Percentiles rank a stretch among this genome's conserved stretches.
Conservation (phyloP, 2,113 vertebrate species). For the Saguinus imperator region DNA sequence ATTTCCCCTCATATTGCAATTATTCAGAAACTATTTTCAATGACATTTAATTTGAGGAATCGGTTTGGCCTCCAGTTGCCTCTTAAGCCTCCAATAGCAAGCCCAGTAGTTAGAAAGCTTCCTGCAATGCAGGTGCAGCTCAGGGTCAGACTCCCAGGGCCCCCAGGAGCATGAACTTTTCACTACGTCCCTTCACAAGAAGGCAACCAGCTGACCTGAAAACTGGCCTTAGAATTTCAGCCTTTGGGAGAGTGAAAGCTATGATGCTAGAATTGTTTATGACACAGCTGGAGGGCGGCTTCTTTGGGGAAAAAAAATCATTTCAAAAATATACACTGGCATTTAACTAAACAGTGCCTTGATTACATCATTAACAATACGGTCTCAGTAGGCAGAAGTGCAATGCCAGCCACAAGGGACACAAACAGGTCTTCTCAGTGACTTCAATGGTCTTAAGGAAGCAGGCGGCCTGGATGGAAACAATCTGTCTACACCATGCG, state of each 20-base stretch:
- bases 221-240: neutral
- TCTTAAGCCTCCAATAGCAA: accelerated
- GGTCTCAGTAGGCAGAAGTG: too few relatives aligned
- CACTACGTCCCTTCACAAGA: neutral
- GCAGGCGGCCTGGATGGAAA: neutral
- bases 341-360: neutral
- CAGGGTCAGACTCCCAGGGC: too few relatives aligned
- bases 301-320: neutral
- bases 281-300: neutral
- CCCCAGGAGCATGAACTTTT: neutral
- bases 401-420: too few relatives aligned
- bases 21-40: neutral
- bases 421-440: neutral
- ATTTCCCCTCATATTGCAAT: neutral
- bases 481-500: neutral
- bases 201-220: accelerated
- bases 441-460: neutral
- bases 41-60: neutral
- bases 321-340: neutral
- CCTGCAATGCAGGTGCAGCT: neutral
- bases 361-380: neutral
- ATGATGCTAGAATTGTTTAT: neutral
- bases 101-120: too few relatives aligned
- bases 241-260: neutral
- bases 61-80: too few relatives aligned